A percentile compares a stretch with the other conserved stretches of the same genome.
Conservation (phyloP, 2,113 vertebrate species). For the Centropristis striata region DNA sequence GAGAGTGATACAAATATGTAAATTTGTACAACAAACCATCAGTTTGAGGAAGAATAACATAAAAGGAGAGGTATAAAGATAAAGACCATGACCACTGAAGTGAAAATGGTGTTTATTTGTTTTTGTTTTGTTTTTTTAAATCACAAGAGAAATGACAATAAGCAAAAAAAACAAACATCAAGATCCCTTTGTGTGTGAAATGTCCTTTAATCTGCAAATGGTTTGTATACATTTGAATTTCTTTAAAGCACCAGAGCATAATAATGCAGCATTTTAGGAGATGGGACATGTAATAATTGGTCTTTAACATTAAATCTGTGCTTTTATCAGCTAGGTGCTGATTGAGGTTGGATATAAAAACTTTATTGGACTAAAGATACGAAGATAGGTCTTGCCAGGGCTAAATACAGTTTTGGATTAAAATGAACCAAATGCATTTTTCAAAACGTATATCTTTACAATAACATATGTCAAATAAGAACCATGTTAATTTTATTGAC, state of each 20-base stretch:
- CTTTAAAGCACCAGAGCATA: slow-evolving; percentile 14
- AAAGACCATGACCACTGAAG: neutral
- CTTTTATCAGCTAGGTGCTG: neutral
- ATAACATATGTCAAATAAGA: neutral
- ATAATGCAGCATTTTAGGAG: neutral
- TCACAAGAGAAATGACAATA: neutral
- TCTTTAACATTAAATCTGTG: slow-evolving; percentile 10
- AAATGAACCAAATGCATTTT: neutral
- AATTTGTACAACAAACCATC: slow-evolving; percentile 10
- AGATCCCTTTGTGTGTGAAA: slow-evolving; percentile 18
- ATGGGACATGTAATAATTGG: slow-evolving; percentile 3
- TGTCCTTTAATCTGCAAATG: slow-evolving; percentile 8
- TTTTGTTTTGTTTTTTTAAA: neutral
- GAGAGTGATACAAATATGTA: neutral
- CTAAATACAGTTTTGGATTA: neutral
- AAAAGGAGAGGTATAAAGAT: neutral
- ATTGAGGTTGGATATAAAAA: neutral
- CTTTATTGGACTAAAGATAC: neutral
- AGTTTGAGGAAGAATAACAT: neutral
- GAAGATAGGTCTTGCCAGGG: neutral
- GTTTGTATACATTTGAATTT: slow-evolving; percentile 16
- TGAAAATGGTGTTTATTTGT: neutral
- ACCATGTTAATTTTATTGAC: neutral
- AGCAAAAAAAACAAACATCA: neutral
- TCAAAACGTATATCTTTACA: neutral